Percentiles rank a stretch among this genome's conserved stretches.
Evolutionary conservation across 1,140 invertebrate species (phyloP).

Genomic region (Drosophila kikkawai): DNA sequence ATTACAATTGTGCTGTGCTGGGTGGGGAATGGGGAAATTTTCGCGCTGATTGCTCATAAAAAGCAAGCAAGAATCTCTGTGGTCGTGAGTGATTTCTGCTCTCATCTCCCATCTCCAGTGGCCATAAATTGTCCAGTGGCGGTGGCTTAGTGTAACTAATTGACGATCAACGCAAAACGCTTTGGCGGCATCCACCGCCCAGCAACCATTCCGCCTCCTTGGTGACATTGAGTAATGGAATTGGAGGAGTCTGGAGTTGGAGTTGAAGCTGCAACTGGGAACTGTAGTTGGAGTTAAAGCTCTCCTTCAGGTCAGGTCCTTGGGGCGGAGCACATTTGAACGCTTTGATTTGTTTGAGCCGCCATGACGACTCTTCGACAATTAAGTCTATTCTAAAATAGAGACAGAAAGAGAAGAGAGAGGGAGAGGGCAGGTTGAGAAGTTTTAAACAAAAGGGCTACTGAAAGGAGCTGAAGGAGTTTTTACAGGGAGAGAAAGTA

Average conservation of each 20-base stretch:
- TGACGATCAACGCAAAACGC: constrained; percentile 65
- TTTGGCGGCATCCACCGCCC: constrained; percentile 48
- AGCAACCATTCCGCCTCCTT: constrained; percentile 22
- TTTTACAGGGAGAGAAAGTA: not conserved
- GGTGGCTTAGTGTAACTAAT: constrained; percentile 66
- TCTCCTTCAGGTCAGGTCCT: constrained; percentile 24
- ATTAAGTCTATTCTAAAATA: constrained; percentile 50
- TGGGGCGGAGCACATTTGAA: constrained; percentile 25
- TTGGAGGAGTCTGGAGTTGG: constrained; percentile 1
- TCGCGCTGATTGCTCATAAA: constrained; percentile 11
- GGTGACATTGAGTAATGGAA: constrained; percentile 77
- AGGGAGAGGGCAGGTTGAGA: not conserved
- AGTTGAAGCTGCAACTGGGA: not conserved
- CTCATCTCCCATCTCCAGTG: constrained; percentile 16
- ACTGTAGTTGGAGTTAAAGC: not conserved
- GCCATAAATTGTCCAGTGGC: constrained; percentile 44
- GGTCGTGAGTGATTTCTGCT: constrained; percentile 12
- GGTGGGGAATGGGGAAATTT: not conserved
- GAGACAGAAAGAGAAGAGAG: not conserved
- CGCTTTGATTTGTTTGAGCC: constrained; percentile 69
- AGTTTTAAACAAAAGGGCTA: constrained; percentile 16
- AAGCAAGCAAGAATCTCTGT: not conserved
- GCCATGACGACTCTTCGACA: constrained; percentile 72
- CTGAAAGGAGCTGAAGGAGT: not conserved
- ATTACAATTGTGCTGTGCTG: not conserved